Conservation (phyloP, 2,888 invertebrate species). For the Heteromyza rotundicornis region DNA sequence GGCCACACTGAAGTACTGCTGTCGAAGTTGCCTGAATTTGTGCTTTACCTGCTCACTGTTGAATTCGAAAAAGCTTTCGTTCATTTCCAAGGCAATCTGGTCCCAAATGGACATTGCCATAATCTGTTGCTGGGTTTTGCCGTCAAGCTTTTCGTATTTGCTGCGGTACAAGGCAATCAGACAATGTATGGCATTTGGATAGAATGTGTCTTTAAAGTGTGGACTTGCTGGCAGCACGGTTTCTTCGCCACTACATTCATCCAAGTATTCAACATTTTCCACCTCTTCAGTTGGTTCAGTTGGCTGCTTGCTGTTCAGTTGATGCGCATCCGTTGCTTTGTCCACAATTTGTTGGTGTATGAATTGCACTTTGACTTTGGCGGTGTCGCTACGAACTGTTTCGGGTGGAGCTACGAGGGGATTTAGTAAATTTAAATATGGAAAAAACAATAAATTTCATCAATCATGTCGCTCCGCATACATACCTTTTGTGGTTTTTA, state of each 20-base stretch:
- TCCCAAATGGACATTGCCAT: conserved; percentile 27
- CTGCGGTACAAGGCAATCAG: conserved; percentile 34
- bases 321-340: background rate
- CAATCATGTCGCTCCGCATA: too few species aligned
- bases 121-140: conserved; percentile 17
- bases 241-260: background rate
- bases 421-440: too few species aligned
- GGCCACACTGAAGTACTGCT: conserved; percentile 30
- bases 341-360: conserved; percentile 14
- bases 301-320: background rate
- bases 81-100: conserved; percentile 34
- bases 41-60: conserved; percentile 28
- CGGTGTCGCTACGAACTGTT: conserved; percentile 14
- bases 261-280: conserved; percentile 22
- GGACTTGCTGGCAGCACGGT: background rate
- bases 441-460: too few species aligned
- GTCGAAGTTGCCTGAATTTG: conserved; percentile 28
- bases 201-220: conserved; percentile 31
- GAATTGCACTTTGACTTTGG: conserved; percentile 34
- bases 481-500: too few species aligned
- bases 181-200: conserved; percentile 38
- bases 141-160: conserved; percentile 25
- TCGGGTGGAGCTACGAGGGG: too few species aligned
- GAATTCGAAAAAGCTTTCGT: conserved; percentile 36
- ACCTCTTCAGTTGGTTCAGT: conserved; percentile 31